These are phyloP conservation scores for Monopterus albus DNA, from an alignment of 2,113 vertebrate genomes.

Conservation along the genomic window DNA sequence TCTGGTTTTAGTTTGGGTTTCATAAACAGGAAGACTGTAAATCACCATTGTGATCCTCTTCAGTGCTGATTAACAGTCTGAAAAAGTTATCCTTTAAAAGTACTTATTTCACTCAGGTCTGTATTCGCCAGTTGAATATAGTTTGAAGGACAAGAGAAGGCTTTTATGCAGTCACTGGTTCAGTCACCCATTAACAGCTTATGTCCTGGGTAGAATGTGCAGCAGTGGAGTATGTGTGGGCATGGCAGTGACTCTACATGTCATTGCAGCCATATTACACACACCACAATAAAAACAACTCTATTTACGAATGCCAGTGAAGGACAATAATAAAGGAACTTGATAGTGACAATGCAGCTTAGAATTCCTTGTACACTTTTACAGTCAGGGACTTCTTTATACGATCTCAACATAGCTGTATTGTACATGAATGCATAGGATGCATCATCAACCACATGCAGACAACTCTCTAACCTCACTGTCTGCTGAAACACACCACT, in stretches of 20 bases:
- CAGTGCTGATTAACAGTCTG: conserved; percentile 15
- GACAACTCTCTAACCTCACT: not conserved
- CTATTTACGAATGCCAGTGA: not conserved
- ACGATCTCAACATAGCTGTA: not conserved
- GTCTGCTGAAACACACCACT: not conserved
- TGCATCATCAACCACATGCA: conserved; percentile 19
- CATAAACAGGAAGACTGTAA: conserved; percentile 43
- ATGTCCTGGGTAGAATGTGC: conserved; percentile 35
- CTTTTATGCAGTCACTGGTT: not conserved
- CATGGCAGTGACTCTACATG: conserved; percentile 9
- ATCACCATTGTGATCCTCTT: not conserved
- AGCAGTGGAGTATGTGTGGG: not conserved
- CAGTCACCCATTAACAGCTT: conserved; percentile 62
- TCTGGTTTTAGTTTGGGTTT: conserved; percentile 72
- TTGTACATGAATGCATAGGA: not conserved
- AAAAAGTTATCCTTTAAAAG: not conserved
- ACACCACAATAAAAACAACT: not conserved
- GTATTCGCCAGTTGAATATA: not conserved
- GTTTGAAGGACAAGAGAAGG: not conserved
- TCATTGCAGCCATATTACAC: conserved; percentile 3
- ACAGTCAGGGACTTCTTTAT: conserved; percentile 1
- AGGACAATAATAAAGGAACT: not conserved
- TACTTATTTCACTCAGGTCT: not conserved
- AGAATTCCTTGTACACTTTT: not conserved
- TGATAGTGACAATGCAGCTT: not conserved